These are phyloP conservation scores for Apoderus coryli DNA, from an alignment of 2,888 invertebrate species.

Conservation along the genomic window DNA sequence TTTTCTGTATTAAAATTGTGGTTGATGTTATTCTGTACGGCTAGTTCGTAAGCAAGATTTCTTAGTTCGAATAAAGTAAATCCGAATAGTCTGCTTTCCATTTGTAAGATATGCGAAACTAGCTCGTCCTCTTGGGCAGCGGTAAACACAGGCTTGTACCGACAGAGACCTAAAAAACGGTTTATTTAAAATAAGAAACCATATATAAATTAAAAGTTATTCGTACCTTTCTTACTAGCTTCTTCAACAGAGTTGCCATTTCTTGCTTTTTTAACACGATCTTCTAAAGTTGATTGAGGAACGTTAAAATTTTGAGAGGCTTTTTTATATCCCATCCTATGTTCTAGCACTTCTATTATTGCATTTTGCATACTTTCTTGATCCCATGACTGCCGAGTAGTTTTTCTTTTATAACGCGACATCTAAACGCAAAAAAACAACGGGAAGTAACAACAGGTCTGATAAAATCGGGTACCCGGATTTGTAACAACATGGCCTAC, in stretches of 20 bases:
- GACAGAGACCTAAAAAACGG: background rate
- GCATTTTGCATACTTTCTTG: conserved; percentile 7
- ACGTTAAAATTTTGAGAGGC: conserved; percentile 8
- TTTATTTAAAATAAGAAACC: no score
- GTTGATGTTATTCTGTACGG: conserved; percentile 34
- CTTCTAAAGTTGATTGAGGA: conserved; percentile 10
- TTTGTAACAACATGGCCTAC: no score
- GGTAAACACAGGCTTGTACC: conserved; percentile 7
- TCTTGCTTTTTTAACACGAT: conserved; percentile 6
- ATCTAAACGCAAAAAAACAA: conserved; percentile 9
- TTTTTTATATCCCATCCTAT: conserved; percentile 11
- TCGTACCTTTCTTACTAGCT: background rate
- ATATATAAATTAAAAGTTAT: no score
- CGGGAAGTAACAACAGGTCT: no score
- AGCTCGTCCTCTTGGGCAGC: conserved; percentile 16
- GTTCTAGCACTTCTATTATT: conserved; percentile 4
- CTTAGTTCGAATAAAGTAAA: conserved; percentile 27
- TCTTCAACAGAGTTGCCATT: background rate
- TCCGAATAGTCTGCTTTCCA: conserved; percentile 16
- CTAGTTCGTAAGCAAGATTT: conserved; percentile 38
- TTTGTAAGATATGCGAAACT: conserved; percentile 13
- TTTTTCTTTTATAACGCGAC: conserved; percentile 8
- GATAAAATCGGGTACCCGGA: no score
- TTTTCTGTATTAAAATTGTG: conserved; percentile 34
- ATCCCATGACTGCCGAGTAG: conserved; percentile 7